phyloP scores from a whole-genome alignment of 2,888 invertebrate genomes.

The Cyrtodaria siliqua region DNA sequence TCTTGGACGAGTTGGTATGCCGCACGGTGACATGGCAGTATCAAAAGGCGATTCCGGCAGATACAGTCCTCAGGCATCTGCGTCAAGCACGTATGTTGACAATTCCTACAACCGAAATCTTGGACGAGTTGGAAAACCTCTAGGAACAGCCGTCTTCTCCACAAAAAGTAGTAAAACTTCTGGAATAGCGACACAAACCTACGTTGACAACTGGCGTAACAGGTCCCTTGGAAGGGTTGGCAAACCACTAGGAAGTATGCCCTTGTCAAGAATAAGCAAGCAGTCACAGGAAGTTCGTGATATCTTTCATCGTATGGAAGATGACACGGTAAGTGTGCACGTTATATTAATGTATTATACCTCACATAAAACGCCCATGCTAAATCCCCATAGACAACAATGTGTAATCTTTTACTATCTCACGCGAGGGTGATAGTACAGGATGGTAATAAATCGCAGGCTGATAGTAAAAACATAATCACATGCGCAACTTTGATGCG shows the following conservation, averaged over 20 bases:
- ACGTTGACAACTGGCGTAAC: slow-evolving; percentile 40
- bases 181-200: background rate
- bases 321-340: background rate
- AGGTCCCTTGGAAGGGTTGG: slow-evolving; percentile 34
- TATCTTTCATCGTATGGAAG: background rate
- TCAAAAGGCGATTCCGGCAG: slow-evolving; percentile 15
- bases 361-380: too few species aligned
- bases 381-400: too few species aligned
- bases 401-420: too few species aligned
- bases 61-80: background rate
- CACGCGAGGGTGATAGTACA: too few species aligned
- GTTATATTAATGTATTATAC: too few species aligned
- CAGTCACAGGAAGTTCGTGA: background rate
- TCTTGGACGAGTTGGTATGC: slow-evolving; percentile 52
- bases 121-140: slow-evolving; percentile 15
- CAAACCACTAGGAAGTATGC: slow-evolving; percentile 32
- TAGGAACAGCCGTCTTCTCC: background rate
- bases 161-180: too few species aligned
- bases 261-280: slow-evolving; percentile 13
- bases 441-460: too few species aligned
- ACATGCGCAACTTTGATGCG: too few species aligned
- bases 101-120: slow-evolving; percentile 25
- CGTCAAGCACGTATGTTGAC: slow-evolving; percentile 25
- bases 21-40: slow-evolving; percentile 38
- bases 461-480: too few species aligned